A percentile compares a stretch with the other conserved stretches of the same genome.
phyloP scores from a whole-genome alignment of 2,113 vertebrate genomes.

The Neolamprologus hecqui region DNA sequence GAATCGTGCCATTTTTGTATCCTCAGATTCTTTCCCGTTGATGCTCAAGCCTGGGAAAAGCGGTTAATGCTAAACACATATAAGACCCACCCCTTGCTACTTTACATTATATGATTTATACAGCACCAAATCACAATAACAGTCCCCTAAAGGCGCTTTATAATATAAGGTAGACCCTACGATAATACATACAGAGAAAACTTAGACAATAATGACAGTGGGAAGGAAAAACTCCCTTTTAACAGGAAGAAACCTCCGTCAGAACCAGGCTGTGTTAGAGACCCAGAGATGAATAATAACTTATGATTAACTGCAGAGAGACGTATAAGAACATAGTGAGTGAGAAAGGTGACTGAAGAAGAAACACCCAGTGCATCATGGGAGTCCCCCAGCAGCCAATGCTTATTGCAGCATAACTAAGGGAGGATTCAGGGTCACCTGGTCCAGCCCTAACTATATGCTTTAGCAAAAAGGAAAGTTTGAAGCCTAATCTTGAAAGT shows the following conservation, averaged over 20 bases:
- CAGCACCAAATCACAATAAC: neutral
- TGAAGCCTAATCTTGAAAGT: accelerated
- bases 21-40: neutral
- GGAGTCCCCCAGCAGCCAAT: accelerated
- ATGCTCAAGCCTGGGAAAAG: accelerated
- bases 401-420: accelerated
- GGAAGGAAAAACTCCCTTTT: neutral
- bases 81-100: accelerated
- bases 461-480: neutral
- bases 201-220: neutral
- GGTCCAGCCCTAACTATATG: neutral
- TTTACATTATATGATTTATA: neutral
- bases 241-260: neutral
- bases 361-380: neutral
- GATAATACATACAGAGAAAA: neutral
- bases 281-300: neutral
- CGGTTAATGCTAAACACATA: neutral
- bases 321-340: accelerated
- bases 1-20: neutral
- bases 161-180: neutral
- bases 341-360: neutral
- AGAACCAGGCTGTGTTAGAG: neutral
- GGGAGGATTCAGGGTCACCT: neutral
- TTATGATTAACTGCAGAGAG: accelerated
- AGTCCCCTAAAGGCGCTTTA: accelerated